Conservation (phyloP, 2,797 vertebrate species). For the Tamandua tetradactyla region DNA sequence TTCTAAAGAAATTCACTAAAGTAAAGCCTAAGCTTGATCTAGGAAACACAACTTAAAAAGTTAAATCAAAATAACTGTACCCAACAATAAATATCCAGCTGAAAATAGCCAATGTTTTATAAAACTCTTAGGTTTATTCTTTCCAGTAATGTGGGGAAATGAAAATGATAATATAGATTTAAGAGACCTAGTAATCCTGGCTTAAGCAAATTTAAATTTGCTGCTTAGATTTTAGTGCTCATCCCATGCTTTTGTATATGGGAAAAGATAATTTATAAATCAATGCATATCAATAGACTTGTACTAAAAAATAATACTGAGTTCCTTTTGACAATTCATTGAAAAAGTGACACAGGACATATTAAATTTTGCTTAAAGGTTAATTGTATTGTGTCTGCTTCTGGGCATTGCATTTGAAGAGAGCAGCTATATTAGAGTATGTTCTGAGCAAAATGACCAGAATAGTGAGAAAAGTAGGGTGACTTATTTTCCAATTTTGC, state of each 20-base stretch:
- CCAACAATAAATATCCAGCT: background rate
- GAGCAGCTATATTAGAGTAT: background rate
- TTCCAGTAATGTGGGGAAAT: background rate
- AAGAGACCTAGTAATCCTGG: background rate
- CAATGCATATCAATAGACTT: background rate
- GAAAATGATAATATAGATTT: background rate
- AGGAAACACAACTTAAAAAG: background rate
- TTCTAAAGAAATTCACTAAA: background rate
- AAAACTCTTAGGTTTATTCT: background rate
- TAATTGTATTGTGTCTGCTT: background rate
- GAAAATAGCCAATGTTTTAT: background rate
- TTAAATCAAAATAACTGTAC: background rate
- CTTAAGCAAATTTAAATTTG: background rate
- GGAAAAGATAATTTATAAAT: conserved; percentile 20
- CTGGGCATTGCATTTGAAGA: background rate
- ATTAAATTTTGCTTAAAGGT: background rate
- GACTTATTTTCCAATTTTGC: background rate
- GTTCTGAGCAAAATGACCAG: background rate
- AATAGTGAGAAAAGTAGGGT: background rate
- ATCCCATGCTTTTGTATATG: background rate
- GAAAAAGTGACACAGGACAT: background rate
- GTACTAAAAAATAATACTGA: background rate
- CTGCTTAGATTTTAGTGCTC: background rate
- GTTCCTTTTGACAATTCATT: background rate
- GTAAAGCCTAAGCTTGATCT: background rate